Evolutionary conservation across 2,888 invertebrate genomes (phyloP).

Genomic region (Cheilosia grossa): DNA sequence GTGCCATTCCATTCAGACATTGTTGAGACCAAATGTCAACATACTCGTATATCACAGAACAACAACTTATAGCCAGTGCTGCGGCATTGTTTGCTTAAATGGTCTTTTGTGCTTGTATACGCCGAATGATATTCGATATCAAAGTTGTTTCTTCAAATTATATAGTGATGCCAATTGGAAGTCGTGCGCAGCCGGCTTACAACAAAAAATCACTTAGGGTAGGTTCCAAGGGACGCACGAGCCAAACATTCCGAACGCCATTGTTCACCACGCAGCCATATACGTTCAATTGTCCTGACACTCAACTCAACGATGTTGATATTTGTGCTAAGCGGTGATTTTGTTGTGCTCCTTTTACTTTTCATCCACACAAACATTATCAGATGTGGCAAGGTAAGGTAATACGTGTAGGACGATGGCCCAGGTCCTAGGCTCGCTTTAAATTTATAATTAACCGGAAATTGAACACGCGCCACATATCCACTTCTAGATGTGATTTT

Average conservation of each 20-base stretch:
- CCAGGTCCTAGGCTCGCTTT: slow-evolving; percentile 61
- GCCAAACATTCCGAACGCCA: slow-evolving; percentile 63
- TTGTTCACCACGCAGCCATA: slow-evolving; percentile 47
- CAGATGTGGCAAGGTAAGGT: slow-evolving; percentile 41
- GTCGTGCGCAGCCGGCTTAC: slow-evolving; percentile 64
- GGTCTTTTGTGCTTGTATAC: slow-evolving; percentile 21
- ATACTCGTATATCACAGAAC: slow-evolving; percentile 11
- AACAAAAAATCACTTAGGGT: slow-evolving; percentile 20
- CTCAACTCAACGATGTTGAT: slow-evolving; percentile 66
- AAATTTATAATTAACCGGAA: slow-evolving; percentile 83
- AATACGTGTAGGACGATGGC: slow-evolving; percentile 35
- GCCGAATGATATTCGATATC: slow-evolving; percentile 63
- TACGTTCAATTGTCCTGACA: slow-evolving; percentile 69
- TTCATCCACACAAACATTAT: slow-evolving; percentile 13
- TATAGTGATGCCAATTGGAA: slow-evolving; percentile 50
- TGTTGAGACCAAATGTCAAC: slow-evolving; percentile 28
- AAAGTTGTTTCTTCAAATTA: slow-evolving; percentile 60
- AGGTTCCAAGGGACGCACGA: slow-evolving; percentile 51
- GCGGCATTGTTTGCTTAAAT: slow-evolving; percentile 42
- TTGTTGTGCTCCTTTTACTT: slow-evolving; percentile 17
- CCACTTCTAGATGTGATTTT: slow-evolving; percentile 67
- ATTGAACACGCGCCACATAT: slow-evolving; percentile 81
- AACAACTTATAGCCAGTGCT: background rate
- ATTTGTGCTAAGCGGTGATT: slow-evolving; percentile 36
- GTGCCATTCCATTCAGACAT: background rate